phyloP scores from a whole-genome alignment of 2,888 invertebrate genomes.

The Amblyteles armatorius region DNA sequence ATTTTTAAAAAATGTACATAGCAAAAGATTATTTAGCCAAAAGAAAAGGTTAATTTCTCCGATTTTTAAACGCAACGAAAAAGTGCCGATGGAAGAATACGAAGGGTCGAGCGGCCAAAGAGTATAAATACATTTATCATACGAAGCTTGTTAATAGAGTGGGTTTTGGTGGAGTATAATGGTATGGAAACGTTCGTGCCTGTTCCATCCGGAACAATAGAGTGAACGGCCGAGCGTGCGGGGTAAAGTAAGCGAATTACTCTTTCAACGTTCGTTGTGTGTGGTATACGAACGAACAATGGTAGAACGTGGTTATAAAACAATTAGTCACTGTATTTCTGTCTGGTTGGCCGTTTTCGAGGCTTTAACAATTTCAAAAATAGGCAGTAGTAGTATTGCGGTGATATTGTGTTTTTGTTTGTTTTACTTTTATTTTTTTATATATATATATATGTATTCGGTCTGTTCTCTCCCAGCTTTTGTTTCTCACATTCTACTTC shows the following conservation, averaged over 20 bases:
- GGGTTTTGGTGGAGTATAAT: conserved; percentile 26
- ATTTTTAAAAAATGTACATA: too few species aligned
- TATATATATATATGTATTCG: background rate
- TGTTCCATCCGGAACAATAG: conserved; percentile 77
- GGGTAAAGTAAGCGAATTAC: conserved; percentile 78
- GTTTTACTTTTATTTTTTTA: background rate
- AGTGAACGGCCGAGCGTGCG: conserved; percentile 56
- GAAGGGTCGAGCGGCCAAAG: conserved; percentile 14
- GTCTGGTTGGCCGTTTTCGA: conserved; percentile 31
- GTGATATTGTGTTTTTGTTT: conserved; percentile 2
- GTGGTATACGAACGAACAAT: conserved; percentile 55
- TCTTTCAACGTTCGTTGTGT: conserved; percentile 71
- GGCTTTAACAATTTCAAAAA: conserved; percentile 48
- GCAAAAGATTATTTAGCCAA: background rate
- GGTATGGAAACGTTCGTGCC: conserved; percentile 62
- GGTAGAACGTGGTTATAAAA: conserved; percentile 50
- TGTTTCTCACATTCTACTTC: conserved; percentile 21
- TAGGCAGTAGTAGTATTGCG: conserved; percentile 12
- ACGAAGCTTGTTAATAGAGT: conserved; percentile 20
- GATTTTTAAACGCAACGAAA: background rate
- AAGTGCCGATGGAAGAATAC: background rate
- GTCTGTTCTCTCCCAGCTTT: background rate
- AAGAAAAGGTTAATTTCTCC: background rate
- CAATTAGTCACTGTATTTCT: conserved; percentile 53
- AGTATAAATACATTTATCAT: conserved; percentile 20